Base-by-base conservation (phyloP, 23 tunicate species). In the Pegea sp. region DNA sequence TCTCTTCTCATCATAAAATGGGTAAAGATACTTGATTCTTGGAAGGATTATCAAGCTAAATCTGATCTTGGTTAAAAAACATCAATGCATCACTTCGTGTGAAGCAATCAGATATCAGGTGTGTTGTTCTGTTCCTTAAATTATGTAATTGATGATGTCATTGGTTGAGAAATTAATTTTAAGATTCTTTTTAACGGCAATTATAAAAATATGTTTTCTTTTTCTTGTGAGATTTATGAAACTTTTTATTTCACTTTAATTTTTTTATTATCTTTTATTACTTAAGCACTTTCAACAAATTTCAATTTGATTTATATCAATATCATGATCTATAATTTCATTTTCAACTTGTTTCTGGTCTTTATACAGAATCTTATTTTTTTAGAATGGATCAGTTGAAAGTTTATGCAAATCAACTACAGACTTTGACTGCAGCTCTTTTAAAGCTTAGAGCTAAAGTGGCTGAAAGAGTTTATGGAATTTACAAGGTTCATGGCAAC, bases 401-500 rank as follows among this genome's bases (percentile, higher is more conserved):
- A 53, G 24, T 57, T 2, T 84, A 72, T 43, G 81, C 95, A 28
- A 64, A 52, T 27, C 64, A 84, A 1, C 29, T 84, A 44, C 95
- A 74, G 44, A 26, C 62, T 4, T 65, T 30, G 32, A 29, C 72
- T 3, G 54, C 84, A n/a, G 56, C 70, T 30, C 42, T 74, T n/a
- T 46, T 84, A 23, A 74, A 74, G 62, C 84, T 55, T 22, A 71
- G 95, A 24, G 81, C 95, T 7, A 84, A 84, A 31, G 30, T 84
- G n/a, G 95, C 86, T 5, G 95, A 84, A 33, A 34, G 95, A 62
- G 57, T 84, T 3, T 84, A 67, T 52, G 95, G 76, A 29, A 59
- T 84, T 42, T 84, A 73, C 84, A 64, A 64, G 33, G 64, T 84
- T n/a, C 95, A 84, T 63, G 66, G 64, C 44, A 84, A 84, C 69